These are phyloP conservation scores for Cheirogaleus major DNA, from an alignment of 2,797 vertebrate genomes.

Conservation along the genomic window DNA sequence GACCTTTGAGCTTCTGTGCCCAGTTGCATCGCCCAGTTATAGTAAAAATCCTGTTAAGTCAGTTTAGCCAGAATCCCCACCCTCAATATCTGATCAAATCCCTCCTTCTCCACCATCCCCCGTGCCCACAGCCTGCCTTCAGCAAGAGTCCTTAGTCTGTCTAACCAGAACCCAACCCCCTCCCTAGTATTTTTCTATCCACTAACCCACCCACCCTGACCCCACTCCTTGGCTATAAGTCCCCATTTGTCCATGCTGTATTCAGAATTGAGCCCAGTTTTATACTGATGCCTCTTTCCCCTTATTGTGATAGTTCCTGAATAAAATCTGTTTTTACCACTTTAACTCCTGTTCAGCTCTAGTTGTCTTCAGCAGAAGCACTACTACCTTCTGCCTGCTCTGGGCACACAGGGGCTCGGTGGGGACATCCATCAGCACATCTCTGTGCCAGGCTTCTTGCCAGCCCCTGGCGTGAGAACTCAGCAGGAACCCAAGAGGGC, in stretches of 20 bases:
- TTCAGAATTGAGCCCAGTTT: neutral
- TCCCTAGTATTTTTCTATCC: neutral
- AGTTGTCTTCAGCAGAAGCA: neutral
- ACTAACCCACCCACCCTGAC: neutral
- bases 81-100: neutral
- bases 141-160: neutral
- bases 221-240: neutral
- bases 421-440: neutral
- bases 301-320: neutral
- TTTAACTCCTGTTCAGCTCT: neutral
- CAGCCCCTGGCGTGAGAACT: neutral
- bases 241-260: neutral
- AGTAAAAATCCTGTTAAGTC: constrained; percentile 20
- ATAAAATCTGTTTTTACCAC: neutral
- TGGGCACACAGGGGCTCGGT: neutral
- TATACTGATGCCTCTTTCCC: neutral
- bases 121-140: neutral
- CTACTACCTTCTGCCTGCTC: neutral
- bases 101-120: neutral
- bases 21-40: neutral
- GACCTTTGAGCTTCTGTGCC: rapidly evolving
- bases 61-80: neutral
- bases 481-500: neutral
- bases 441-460: neutral
- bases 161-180: neutral